Conservation (phyloP, 2,113 vertebrate genomes). For the Psittacara wagleri region DNA sequence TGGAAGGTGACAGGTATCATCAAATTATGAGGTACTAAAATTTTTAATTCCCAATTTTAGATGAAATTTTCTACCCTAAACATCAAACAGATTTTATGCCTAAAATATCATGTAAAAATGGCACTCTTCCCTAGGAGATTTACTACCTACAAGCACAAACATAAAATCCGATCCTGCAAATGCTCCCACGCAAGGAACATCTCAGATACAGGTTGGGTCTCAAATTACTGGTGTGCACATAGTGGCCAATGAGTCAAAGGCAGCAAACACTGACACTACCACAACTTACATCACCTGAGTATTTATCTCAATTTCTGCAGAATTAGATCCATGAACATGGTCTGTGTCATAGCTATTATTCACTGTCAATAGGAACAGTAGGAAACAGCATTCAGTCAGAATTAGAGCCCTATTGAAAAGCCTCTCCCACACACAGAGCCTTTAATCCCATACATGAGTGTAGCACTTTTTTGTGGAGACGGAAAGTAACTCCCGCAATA, state of each 20-base stretch:
- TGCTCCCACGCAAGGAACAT: not conserved
- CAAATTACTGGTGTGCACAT: not conserved
- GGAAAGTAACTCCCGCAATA: not conserved
- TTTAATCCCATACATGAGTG: not conserved
- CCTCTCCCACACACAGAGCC: not conserved
- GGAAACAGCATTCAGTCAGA: not conserved
- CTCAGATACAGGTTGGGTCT: not conserved
- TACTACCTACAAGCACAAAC: slow-evolving; percentile 9
- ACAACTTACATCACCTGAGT: not conserved
- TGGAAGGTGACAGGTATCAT: slow-evolving; percentile 60
- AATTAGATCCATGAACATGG: not conserved
- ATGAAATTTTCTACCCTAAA: slow-evolving; percentile 51
- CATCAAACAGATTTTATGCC: slow-evolving; percentile 54
- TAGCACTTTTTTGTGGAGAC: not conserved
- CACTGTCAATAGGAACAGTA: not conserved
- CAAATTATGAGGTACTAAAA: slow-evolving; percentile 65
- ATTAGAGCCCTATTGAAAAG: not conserved
- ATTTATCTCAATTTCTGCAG: not conserved
- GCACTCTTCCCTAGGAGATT: slow-evolving; percentile 10
- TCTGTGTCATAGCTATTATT: not conserved
- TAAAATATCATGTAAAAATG: slow-evolving; percentile 43
- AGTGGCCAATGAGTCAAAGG: not conserved
- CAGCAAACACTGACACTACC: not conserved
- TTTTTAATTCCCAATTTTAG: slow-evolving; percentile 64
- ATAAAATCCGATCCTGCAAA: slow-evolving; percentile 10